Conservation (phyloP, 1,140 invertebrate genomes). For the Hyposmocoma kahamanoa region DNA sequence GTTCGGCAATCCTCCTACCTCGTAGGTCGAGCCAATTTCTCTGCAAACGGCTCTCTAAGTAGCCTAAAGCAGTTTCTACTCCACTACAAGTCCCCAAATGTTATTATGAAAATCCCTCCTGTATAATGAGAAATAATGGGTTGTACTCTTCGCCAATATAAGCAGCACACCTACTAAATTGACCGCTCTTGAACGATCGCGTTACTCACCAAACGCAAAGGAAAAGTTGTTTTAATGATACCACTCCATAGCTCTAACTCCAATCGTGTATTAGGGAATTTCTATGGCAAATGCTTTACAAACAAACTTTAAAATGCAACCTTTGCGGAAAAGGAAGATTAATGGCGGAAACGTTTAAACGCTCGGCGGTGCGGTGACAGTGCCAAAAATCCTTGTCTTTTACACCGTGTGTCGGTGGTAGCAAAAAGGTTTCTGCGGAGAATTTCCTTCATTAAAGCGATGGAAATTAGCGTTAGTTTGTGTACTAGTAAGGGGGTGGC, state of each 20-base stretch:
- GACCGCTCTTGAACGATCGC: constrained; percentile 14
- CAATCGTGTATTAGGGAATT: too few relatives aligned
- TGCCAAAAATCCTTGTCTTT: constrained; percentile 41
- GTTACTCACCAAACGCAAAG: constrained; percentile 6
- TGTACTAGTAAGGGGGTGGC: constrained; percentile 36
- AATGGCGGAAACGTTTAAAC: constrained; percentile 57
- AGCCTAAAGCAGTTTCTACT: constrained; percentile 42
- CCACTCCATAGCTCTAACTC: too few relatives aligned
- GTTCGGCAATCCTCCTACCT: constrained; percentile 65
- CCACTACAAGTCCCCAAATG: constrained; percentile 34
- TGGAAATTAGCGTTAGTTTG: constrained; percentile 57
- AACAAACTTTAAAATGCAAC: constrained; percentile 65
- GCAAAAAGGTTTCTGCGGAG: constrained; percentile 45
- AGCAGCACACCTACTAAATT: constrained; percentile 11
- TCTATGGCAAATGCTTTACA: too few relatives aligned
- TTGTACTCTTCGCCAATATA: constrained; percentile 17
- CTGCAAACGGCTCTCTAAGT: constrained; percentile 63
- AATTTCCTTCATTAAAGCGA: constrained; percentile 50
- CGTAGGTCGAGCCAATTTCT: constrained; percentile 57
- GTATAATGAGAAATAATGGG: constrained; percentile 34
- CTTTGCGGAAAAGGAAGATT: constrained; percentile 54
- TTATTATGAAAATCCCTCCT: constrained; percentile 44
- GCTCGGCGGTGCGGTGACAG: constrained; percentile 38
- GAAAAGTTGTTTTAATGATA: background rate
- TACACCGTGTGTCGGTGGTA: constrained; percentile 20